A percentile compares a stretch with the other conserved stretches of the same genome.
phyloP scores from a whole-genome alignment of 2,797 vertebrate genomes.

The Gallirallus australis region DNA sequence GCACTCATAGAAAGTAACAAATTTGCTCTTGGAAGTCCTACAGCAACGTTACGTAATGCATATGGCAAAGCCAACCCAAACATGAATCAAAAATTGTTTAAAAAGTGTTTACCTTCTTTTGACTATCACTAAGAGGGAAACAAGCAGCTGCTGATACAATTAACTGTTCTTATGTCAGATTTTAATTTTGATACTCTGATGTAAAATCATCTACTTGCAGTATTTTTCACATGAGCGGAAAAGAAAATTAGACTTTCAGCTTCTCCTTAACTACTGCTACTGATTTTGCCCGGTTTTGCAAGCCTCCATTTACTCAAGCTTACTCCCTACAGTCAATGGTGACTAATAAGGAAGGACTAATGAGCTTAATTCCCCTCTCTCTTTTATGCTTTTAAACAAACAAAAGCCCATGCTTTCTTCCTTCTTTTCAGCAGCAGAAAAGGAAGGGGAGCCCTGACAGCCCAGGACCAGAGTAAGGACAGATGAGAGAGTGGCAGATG shows the following conservation, averaged over 20 bases:
- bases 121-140: neutral
- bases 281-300: neutral
- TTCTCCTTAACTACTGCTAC: neutral
- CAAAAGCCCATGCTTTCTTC: constrained; percentile 48
- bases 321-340: constrained; percentile 17
- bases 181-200: neutral
- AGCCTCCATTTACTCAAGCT: constrained; percentile 37
- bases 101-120: neutral
- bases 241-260: neutral
- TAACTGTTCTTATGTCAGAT: neutral
- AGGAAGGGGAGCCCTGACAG: constrained; percentile 38
- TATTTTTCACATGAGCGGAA: neutral
- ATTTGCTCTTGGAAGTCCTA: neutral
- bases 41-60: fast-evolving
- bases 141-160: neutral
- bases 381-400: constrained; percentile 63
- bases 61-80: neutral
- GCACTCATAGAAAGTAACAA: neutral
- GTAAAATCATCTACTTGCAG: neutral
- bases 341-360: constrained; percentile 58
- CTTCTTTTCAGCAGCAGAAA: constrained; percentile 47
- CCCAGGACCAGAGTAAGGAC: constrained; percentile 5
- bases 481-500: constrained; percentile 57
- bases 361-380: constrained; percentile 59
- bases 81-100: neutral